phyloP scores from a whole-genome alignment of 2,888 invertebrate species.

The Protophormia terraenovae region DNA sequence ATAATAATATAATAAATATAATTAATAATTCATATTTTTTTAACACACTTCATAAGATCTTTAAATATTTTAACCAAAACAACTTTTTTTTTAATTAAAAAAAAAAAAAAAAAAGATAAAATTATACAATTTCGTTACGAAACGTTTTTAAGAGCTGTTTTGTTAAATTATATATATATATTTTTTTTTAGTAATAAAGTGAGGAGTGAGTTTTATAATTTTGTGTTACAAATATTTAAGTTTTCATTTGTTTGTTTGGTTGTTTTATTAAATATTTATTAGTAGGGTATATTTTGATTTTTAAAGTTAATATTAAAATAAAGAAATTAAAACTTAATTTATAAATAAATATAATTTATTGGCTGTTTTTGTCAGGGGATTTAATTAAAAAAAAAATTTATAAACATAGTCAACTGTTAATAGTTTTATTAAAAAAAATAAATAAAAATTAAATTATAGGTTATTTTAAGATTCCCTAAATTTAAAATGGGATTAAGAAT shows the following conservation, averaged over 20 bases:
- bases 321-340: slow-evolving; percentile 2
- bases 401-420: not conserved
- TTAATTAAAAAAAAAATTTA: not conserved
- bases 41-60: slow-evolving; percentile 32
- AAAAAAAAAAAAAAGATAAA: not conserved
- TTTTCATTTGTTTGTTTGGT: too few relatives aligned
- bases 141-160: slow-evolving; percentile 19
- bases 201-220: too few relatives aligned
- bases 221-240: not conserved
- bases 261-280: not conserved
- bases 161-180: too few relatives aligned
- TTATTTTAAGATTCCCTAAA: too few relatives aligned
- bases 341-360: slow-evolving; percentile 26
- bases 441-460: too few relatives aligned
- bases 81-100: not conserved
- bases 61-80: slow-evolving; percentile 2
- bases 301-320: not conserved
- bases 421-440: not conserved
- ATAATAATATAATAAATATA: not conserved
- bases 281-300: slow-evolving; percentile 26
- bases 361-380: not conserved
- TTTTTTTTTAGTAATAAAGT: too few relatives aligned
- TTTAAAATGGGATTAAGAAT: too few relatives aligned
- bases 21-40: not conserved
- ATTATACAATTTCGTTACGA: slow-evolving; percentile 30